phyloP scores from a whole-genome alignment of 2,888 invertebrate genomes.

The Hirtodrosophila cameraria region DNA sequence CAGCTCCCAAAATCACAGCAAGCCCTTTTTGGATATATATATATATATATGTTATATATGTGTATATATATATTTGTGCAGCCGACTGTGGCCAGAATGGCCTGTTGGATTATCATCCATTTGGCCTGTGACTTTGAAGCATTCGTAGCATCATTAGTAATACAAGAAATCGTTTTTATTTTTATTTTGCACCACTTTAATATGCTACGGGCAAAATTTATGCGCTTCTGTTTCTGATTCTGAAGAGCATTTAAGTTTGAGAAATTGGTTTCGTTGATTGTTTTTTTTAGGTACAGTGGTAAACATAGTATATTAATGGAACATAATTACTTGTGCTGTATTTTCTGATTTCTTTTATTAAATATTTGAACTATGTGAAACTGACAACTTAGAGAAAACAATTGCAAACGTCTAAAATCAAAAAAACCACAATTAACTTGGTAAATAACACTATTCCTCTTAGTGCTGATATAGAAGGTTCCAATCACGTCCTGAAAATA shows the following conservation, averaged over 20 bases:
- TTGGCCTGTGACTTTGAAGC: constrained; percentile 36
- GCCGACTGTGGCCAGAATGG: constrained; percentile 12
- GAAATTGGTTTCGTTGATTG: constrained; percentile 69
- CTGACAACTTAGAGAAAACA: too few relatives aligned
- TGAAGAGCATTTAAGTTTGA: constrained; percentile 59
- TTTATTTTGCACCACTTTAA: constrained; percentile 40
- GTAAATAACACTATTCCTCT: too few relatives aligned
- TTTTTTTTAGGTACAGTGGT: constrained; percentile 32
- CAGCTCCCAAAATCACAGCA: constrained; percentile 24
- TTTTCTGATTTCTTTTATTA: too few relatives aligned
- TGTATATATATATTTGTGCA: constrained; percentile 39
- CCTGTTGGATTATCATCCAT: constrained; percentile 9
- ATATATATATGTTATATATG: too few relatives aligned
- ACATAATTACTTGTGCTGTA: too few relatives aligned
- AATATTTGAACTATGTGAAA: too few relatives aligned
- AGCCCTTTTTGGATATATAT: constrained; percentile 37
- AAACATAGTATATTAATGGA: too few relatives aligned
- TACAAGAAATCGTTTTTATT: constrained; percentile 30
- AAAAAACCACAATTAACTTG: too few relatives aligned
- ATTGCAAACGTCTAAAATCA: too few relatives aligned
- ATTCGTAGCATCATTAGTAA: constrained; percentile 58
- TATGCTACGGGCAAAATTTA: constrained; percentile 55
- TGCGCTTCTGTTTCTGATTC: constrained; percentile 66
- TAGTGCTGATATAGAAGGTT: too few relatives aligned
- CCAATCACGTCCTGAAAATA: too few relatives aligned